Conservation (phyloP, 1,140 invertebrate genomes). For the Physella acuta region DNA sequence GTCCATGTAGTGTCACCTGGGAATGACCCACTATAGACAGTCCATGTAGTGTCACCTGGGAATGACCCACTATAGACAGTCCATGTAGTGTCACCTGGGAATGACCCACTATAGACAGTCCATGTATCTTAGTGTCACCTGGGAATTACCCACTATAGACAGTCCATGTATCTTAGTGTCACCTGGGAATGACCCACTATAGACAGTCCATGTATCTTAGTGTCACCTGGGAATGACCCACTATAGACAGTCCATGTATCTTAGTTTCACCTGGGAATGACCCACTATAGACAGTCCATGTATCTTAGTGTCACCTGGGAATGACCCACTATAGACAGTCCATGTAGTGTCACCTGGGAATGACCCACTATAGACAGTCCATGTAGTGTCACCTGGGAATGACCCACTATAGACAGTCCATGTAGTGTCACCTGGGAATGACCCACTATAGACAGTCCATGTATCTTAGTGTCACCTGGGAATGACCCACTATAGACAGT, state of each 20-base stretch:
- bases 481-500: slow-evolving; percentile 45
- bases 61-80: slow-evolving; percentile 45
- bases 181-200: background rate
- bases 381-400: background rate
- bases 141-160: background rate
- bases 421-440: background rate
- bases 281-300: slow-evolving; percentile 44
- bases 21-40: background rate
- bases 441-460: background rate
- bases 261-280: slow-evolving; percentile 40
- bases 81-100: slow-evolving; percentile 38
- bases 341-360: background rate
- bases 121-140: background rate
- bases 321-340: background rate
- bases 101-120: background rate
- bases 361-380: background rate
- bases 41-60: slow-evolving; percentile 30
- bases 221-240: background rate
- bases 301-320: background rate
- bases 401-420: background rate
- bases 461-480: slow-evolving; percentile 31
- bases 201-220: background rate
- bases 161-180: background rate
- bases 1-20: background rate
- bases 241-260: background rate